These are phyloP conservation scores for Myxocyprinus asiaticus DNA, from an alignment of 2,113 vertebrate genomes.

Conservation along the genomic window DNA sequence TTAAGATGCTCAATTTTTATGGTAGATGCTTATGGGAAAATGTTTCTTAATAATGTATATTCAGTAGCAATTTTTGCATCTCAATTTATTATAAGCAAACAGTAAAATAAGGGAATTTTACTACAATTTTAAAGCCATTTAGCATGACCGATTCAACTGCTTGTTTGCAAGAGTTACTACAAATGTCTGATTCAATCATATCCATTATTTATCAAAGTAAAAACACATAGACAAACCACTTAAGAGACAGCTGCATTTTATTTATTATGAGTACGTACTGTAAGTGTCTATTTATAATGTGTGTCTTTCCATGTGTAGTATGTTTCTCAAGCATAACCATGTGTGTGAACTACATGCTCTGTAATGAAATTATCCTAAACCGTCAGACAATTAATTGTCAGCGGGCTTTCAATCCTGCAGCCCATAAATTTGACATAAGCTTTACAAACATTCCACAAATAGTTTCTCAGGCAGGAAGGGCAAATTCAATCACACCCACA, in stretches of 20 bases:
- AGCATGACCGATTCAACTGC: no score
- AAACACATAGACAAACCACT: no score
- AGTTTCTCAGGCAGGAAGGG: constrained; percentile 70
- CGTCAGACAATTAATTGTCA: constrained; percentile 73
- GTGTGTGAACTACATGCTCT: constrained; percentile 67
- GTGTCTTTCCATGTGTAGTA: background rate
- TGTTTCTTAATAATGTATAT: no score
- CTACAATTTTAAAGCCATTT: no score
- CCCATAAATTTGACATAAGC: constrained; percentile 80
- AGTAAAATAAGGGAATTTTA: no score
- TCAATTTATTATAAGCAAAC: no score
- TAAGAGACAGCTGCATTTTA: background rate
- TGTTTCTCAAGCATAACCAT: constrained; percentile 19
- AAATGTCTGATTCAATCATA: no score
- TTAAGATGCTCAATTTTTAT: no score
- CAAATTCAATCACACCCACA: constrained; percentile 46
- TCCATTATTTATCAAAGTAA: no score
- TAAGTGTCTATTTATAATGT: background rate
- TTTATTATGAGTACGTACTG: background rate
- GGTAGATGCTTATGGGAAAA: no score
- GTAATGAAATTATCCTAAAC: constrained; percentile 77
- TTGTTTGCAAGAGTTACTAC: no score
- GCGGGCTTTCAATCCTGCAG: constrained; percentile 68
- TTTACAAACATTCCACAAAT: constrained; percentile 79
- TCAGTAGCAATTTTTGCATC: no score